Base-by-base conservation (phyloP, 1,140 invertebrate genomes). In the Panagrolaimus sp. region DNA sequence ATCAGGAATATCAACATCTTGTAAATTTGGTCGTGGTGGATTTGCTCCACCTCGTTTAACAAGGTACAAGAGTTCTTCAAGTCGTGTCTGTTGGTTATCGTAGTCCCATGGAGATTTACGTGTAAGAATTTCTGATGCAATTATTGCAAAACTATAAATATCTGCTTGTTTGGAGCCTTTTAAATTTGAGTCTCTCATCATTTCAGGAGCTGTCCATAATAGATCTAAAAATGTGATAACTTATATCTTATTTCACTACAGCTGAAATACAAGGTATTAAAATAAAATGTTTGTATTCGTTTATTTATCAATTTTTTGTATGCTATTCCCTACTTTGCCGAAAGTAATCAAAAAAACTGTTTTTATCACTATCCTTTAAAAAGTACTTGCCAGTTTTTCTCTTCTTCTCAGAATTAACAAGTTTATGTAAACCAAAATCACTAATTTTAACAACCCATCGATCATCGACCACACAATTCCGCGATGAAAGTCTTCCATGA, bases 31-130 rank as follows among this genome's bases (percentile, higher is more conserved):
- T 27, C 62, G 2, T 13, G 42, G 27, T 3, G 62, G 62, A 42
- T 63, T 63, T n/a, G 62, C 9, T n/a, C 27, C 27, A 9, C 62
- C 62, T 27, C 62, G 27, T 63, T 63, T 63, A 11, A 63, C 27
- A 20, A 63, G 42, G 20, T 63, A 63, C 27, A 63, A 9, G 14
- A 63, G 7, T 16, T 63, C 62, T 43, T 74, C 73, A 63, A 79
- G 47, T 47, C 81, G 71, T n/a, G 68, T 48, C 13, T 75, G 75
- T 3, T 20, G n/a, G 38, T 74, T 63, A 11, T 43, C 66, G 5
- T 69, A 23, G 46, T 83, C 70, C 78, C 79, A 81, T 20, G 74
- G 79, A 23, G 90, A 89, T 14, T 89, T 64, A 47, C 67, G 86
- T n/a, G 81, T 80, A 16, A 63, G 13, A 63, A 63, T 63, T 16